Evolutionary conservation across 2,797 vertebrate species (phyloP).

Genomic region (Falco biarmicus): DNA sequence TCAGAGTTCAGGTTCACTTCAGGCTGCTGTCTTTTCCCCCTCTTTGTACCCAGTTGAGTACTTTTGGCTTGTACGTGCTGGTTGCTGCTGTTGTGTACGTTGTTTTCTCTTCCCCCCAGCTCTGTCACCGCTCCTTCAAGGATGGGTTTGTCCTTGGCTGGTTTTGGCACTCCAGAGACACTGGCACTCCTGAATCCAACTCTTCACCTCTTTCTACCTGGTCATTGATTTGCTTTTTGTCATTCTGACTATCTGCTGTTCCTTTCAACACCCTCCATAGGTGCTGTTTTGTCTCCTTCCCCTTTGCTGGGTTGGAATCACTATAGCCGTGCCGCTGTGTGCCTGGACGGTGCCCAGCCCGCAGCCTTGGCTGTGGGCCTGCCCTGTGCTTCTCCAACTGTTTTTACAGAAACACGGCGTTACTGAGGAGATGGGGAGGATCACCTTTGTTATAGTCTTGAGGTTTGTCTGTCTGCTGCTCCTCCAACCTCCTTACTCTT

Average conservation of each 20-base stretch:
- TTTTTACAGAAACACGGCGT: background rate
- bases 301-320: too few species aligned
- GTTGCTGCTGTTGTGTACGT: accelerated
- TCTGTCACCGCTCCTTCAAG: background rate
- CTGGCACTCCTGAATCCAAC: background rate
- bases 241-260: too few species aligned
- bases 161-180: background rate
- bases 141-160: background rate
- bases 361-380: background rate
- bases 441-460: background rate
- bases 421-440: background rate
- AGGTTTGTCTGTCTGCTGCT: too few species aligned
- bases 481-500: background rate
- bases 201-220: background rate
- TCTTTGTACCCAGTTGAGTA: background rate
- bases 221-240: background rate
- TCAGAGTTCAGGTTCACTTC: background rate
- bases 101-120: too few species aligned
- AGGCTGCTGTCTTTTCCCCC: background rate
- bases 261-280: background rate
- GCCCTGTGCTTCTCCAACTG: background rate
- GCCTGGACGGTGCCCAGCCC: background rate
- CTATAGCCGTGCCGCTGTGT: accelerated
- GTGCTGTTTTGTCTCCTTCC: background rate
- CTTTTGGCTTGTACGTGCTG: background rate